Conservation (phyloP, 1,140 invertebrate genomes). For the Drosophila orosa region DNA sequence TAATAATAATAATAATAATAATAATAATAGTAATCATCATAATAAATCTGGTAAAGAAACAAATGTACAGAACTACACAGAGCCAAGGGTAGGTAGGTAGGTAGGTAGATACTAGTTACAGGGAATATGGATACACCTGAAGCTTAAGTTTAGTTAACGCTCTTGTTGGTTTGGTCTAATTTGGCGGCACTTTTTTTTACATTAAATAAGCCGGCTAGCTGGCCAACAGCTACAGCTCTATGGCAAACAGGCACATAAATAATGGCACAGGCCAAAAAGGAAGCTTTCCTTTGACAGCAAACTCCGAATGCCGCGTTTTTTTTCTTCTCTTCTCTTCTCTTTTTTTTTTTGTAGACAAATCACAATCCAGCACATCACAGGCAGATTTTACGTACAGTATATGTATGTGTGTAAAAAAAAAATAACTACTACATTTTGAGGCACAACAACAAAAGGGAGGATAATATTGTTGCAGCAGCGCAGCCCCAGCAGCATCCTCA, state of each 20-base stretch:
- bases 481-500: conserved; percentile 84
- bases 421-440: conserved; percentile 38
- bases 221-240: conserved; percentile 40
- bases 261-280: conserved; percentile 48
- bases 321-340: neutral
- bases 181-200: conserved; percentile 62
- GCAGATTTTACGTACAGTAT: conserved; percentile 69
- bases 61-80: conserved; percentile 38
- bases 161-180: conserved; percentile 76
- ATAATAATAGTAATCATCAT: conserved; percentile 5
- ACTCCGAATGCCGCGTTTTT: conserved; percentile 49
- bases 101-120: conserved; percentile 1
- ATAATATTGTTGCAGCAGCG: conserved; percentile 37
- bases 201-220: conserved; percentile 33
- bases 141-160: conserved; percentile 75
- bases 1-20: conserved; percentile 15
- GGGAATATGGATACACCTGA: conserved; percentile 53
- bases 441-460: conserved; percentile 39
- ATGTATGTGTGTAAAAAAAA: conserved; percentile 24
- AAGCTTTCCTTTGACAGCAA: conserved; percentile 32
- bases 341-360: conserved; percentile 63
- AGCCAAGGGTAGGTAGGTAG: neutral
- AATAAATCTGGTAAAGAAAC: conserved; percentile 4
- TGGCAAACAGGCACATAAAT: conserved; percentile 51
- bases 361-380: conserved; percentile 80